Conservation (phyloP, 92 coral and sea anemone species). For the Porites rus region DNA sequence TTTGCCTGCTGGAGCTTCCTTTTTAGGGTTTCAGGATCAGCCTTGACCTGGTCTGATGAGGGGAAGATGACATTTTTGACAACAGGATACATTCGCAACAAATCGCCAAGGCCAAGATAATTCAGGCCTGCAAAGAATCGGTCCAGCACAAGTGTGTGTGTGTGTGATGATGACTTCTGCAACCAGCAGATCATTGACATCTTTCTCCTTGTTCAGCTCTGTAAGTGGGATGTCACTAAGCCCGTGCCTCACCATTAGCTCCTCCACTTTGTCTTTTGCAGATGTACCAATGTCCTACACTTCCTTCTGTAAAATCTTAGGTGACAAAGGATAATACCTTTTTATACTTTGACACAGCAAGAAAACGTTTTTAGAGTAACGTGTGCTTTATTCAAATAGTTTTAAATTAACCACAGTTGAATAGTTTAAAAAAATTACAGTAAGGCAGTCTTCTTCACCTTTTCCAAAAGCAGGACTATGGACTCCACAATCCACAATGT, state of each 20-base stretch:
- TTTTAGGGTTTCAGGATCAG: slow-evolving; percentile 48
- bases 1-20: slow-evolving; percentile 35
- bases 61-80: slow-evolving; percentile 52
- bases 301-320: neutral
- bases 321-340: neutral
- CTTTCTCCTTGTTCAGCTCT: slow-evolving; percentile 62
- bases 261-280: slow-evolving; percentile 57
- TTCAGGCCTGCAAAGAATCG: slow-evolving; percentile 62
- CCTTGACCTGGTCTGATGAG: slow-evolving; percentile 29
- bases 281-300: neutral
- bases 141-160: slow-evolving; percentile 56
- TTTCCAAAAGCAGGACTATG: too few relatives aligned
- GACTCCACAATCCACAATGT: too few relatives aligned
- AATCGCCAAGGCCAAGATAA: slow-evolving; percentile 64
- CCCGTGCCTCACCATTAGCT: slow-evolving; percentile 64
- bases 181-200: slow-evolving; percentile 55
- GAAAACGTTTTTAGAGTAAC: too few relatives aligned
- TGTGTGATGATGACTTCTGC: slow-evolving; percentile 70
- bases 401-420: too few relatives aligned
- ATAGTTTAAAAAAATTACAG: too few relatives aligned
- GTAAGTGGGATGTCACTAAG: slow-evolving; percentile 63
- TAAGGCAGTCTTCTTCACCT: too few relatives aligned
- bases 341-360: too few relatives aligned
- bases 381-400: too few relatives aligned
- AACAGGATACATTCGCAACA: slow-evolving; percentile 49